These are phyloP conservation scores for Eilema sororculum DNA, from an alignment of 2,888 invertebrate genomes.

Conservation along the genomic window DNA sequence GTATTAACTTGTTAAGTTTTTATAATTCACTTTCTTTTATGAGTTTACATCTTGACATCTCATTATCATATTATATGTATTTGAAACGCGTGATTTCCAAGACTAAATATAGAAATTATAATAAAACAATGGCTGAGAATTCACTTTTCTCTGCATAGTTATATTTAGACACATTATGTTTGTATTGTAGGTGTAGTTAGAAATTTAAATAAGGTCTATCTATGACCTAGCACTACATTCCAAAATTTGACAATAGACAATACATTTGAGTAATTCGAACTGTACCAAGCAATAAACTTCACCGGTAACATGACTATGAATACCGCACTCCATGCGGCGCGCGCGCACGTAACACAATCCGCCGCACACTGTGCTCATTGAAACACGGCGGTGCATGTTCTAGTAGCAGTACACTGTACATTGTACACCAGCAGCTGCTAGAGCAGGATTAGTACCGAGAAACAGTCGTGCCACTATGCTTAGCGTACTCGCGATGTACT, in stretches of 20 bases:
- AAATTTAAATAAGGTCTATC: background rate
- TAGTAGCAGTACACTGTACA: conserved; percentile 19
- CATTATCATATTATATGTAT: too few species aligned
- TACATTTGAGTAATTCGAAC: background rate
- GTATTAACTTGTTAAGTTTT: background rate
- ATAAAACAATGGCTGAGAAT: background rate
- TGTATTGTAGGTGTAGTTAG: too few species aligned
- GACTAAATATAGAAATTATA: background rate
- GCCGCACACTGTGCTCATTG: conserved; percentile 47
- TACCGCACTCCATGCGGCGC: conserved; percentile 37
- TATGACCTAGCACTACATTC: background rate
- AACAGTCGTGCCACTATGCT: conserved; percentile 40
- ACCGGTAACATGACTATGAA: conserved; percentile 45
- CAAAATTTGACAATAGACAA: background rate
- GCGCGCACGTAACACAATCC: conserved; percentile 57
- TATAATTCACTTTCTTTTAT: background rate
- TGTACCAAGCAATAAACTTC: background rate
- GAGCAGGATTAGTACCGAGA: conserved; percentile 29
- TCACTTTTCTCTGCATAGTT: too few species aligned
- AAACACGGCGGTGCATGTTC: conserved; percentile 31
- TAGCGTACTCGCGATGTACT: background rate
- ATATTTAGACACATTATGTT: background rate
- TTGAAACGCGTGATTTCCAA: too few species aligned
- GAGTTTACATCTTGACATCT: background rate
- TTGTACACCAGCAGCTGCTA: conserved; percentile 15